Evolutionary conservation across 2,888 invertebrate genomes (phyloP).

Genomic region (Acanthacorydalis orientalis): DNA sequence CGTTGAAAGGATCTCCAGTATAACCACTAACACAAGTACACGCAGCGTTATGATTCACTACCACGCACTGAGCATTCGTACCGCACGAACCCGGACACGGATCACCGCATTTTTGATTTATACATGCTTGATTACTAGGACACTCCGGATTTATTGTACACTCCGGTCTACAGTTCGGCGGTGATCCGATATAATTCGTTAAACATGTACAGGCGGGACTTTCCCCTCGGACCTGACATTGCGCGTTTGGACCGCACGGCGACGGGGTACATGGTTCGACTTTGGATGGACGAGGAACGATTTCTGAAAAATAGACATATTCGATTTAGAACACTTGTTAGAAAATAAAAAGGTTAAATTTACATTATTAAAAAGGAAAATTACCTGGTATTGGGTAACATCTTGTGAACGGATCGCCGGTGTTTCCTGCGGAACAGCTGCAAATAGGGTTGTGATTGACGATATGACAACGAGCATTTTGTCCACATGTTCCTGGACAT

Average conservation of each 20-base stretch:
- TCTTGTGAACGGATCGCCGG: slow-evolving; percentile 61
- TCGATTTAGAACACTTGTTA: too few relatives aligned
- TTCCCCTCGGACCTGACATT: slow-evolving; percentile 25
- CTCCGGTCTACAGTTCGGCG: slow-evolving; percentile 52
- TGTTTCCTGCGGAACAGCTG: slow-evolving; percentile 47
- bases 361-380: slow-evolving; percentile 14
- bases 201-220: slow-evolving; percentile 41
- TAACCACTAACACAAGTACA: slow-evolving; percentile 52
- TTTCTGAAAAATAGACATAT: slow-evolving; percentile 6
- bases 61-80: slow-evolving; percentile 47
- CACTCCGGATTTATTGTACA: slow-evolving; percentile 58
- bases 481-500: slow-evolving; percentile 64
- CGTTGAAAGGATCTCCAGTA: slow-evolving; percentile 64
- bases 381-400: slow-evolving; percentile 41
- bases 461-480: slow-evolving; percentile 56
- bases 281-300: slow-evolving; percentile 11
- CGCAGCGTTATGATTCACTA: slow-evolving; percentile 55
- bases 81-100: slow-evolving; percentile 51
- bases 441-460: slow-evolving; percentile 69
- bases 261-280: slow-evolving; percentile 46
- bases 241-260: slow-evolving; percentile 45
- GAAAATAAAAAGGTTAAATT: slow-evolving; percentile 9
- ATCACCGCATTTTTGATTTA: slow-evolving; percentile 52
- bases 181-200: slow-evolving; percentile 39
- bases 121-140: slow-evolving; percentile 45